phyloP scores from a whole-genome alignment of 35 echinoderm and acorn worm genomes.

The Nesometra sesokonis region DNA sequence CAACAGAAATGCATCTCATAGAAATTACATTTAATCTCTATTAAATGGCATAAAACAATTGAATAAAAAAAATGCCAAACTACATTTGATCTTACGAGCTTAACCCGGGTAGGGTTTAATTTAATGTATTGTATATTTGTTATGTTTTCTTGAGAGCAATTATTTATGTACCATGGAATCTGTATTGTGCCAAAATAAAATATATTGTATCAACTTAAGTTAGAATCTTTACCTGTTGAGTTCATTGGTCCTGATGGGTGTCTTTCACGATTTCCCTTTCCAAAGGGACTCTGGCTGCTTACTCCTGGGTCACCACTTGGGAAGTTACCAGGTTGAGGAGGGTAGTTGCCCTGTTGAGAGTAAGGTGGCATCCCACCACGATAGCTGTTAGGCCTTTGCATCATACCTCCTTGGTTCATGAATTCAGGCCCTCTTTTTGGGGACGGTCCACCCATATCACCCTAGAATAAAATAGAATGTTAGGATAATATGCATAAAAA shows the following conservation, averaged over 20 bases:
- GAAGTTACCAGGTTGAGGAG: background rate
- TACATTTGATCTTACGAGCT: no score
- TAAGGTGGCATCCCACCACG: background rate
- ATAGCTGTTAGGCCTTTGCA: background rate
- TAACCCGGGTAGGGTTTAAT: no score
- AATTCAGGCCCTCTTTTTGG: background rate
- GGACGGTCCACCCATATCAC: background rate
- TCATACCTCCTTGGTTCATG: background rate
- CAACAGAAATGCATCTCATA: no score
- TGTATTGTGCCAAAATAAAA: no score
- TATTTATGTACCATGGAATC: no score
- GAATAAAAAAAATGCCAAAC: no score
- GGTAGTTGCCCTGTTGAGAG: background rate
- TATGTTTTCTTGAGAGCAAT: no score
- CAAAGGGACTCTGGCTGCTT: background rate
- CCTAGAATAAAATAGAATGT: background rate
- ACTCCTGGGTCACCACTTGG: background rate
- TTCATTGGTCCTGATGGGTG: background rate
- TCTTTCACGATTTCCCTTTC: background rate
- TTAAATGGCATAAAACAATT: no score
- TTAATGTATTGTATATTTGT: no score
- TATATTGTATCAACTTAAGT: no score
- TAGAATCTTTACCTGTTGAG: background rate
- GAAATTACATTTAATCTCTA: no score
- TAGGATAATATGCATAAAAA: no score